phyloP scores from a whole-genome alignment of 1,140 invertebrate species.

The Lamellibrachia luymesi region DNA sequence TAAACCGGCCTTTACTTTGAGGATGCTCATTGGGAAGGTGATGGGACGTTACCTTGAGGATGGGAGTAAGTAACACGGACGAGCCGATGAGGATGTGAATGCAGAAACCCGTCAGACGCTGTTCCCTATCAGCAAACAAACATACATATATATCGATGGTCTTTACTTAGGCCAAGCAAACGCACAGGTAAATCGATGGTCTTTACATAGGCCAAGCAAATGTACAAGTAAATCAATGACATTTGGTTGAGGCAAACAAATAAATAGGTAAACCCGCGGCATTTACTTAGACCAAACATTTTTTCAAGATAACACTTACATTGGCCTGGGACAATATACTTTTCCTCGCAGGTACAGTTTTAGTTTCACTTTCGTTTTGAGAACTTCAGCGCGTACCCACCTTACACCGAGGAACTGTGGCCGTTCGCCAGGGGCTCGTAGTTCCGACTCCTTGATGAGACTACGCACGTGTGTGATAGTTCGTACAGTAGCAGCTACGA shows the following conservation, averaged over 20 bases:
- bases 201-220: too few relatives aligned
- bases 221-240: neutral
- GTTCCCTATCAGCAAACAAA: slow-evolving; percentile 67
- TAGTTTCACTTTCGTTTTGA: too few relatives aligned
- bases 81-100: slow-evolving; percentile 94
- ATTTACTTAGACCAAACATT: too few relatives aligned
- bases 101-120: slow-evolving; percentile 90
- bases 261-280: neutral
- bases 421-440: slow-evolving; percentile 95
- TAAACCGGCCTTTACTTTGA: too few relatives aligned
- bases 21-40: neutral
- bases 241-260: neutral
- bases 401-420: slow-evolving; percentile 90
- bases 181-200: too few relatives aligned
- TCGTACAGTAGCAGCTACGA: slow-evolving; percentile 89
- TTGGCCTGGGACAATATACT: too few relatives aligned
- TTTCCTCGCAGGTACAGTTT: too few relatives aligned
- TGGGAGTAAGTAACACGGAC: slow-evolving; percentile 87
- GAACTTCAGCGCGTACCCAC: slow-evolving; percentile 21
- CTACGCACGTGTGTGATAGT: slow-evolving; percentile 99
- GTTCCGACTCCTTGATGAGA: slow-evolving; percentile 92
- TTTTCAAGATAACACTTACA: too few relatives aligned
- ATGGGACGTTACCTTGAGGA: slow-evolving; percentile 56
- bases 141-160: neutral
- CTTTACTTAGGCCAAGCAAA: neutral